Evolutionary conservation across 2,797 vertebrate genomes (phyloP), one percentile per base, ranked within the genome.

Genomic region (Esox masquinongy): DNA sequence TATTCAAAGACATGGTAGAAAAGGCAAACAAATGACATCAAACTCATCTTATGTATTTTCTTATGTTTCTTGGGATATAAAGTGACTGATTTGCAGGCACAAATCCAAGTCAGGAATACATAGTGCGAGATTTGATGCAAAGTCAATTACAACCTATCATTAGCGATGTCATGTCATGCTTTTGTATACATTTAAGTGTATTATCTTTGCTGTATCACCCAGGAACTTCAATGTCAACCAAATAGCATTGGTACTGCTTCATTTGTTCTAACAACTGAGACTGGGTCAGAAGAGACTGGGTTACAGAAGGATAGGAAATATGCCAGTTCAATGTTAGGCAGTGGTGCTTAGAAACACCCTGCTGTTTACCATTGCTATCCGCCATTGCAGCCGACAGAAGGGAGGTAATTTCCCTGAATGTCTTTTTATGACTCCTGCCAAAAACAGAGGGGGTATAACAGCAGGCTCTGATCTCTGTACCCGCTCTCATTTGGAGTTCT

Each of bases 371-470:
- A 47, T 24, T 61, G 56, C 56, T 49, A 43, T 70, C 68, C 1
- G 68, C 39, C 68, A 24, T 70, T 26, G 43, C 6, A 26, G 43
- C 2, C 43, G 39, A 70, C 43, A 70, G 68, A 50, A 47, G 39
- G 68, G 43, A 70, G 68, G 47, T 24, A 50, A 70, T 70, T 70
- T 50, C 19, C 68, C 24, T 26, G 39, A 70, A 70, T 70, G 43
- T 70, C 14, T 50, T 70, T 70, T 70, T 49, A 70, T 47, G 68
- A 70, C 47, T 15, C 43, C 43, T 3, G 12, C 43, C 47, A 22
- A 24, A 70, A 43, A 47, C n/a, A 2, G 68, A 26, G 68, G 22
- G 68, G n/a, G 68, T 29, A 47, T 50, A 16, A 47, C 68, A 50
- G 39, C 47, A 47, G 24, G 39, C 39, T 70, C 22, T 47, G 47